These are phyloP conservation scores for Bufotes viridis DNA, from an alignment of 2,797 vertebrate genomes.

Conservation along the genomic window DNA sequence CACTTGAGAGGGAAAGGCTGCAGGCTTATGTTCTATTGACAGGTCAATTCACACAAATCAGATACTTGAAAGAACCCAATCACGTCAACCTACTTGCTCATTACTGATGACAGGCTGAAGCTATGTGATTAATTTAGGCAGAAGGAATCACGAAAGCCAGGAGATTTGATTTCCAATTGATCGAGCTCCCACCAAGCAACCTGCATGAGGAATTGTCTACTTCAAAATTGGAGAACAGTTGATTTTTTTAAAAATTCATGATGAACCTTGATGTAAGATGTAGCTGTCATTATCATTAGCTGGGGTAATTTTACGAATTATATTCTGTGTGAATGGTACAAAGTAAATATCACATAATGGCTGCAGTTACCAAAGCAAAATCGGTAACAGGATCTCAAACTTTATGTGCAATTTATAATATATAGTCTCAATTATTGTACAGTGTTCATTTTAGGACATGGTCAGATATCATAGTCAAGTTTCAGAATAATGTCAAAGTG, in stretches of 20 bases:
- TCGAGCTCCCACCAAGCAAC: conserved; percentile 25
- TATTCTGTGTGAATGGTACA: conserved; percentile 3
- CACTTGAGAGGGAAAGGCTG: background rate
- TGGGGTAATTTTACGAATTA: background rate
- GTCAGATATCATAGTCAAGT: no score
- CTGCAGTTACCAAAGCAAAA: background rate
- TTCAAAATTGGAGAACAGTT: background rate
- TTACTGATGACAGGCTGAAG: conserved; percentile 28
- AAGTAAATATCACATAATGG: background rate
- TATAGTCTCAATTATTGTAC: background rate
- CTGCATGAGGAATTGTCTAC: conserved; percentile 34
- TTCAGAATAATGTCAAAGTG: no score
- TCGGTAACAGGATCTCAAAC: background rate
- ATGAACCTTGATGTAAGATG: conserved; percentile 4
- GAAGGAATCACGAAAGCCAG: conserved; percentile 25
- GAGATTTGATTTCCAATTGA: conserved; percentile 45
- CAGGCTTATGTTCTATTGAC: background rate
- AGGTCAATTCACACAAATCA: conserved; percentile 16
- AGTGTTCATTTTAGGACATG: no score
- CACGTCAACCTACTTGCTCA: conserved; percentile 15
- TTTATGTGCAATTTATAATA: background rate
- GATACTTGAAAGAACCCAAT: conserved; percentile 42
- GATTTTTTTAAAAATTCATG: background rate
- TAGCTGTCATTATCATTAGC: background rate
- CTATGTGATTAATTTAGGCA: conserved; percentile 39